Evolutionary conservation across 2,888 invertebrate genomes (phyloP).

Genomic region (Thyatira batis): DNA sequence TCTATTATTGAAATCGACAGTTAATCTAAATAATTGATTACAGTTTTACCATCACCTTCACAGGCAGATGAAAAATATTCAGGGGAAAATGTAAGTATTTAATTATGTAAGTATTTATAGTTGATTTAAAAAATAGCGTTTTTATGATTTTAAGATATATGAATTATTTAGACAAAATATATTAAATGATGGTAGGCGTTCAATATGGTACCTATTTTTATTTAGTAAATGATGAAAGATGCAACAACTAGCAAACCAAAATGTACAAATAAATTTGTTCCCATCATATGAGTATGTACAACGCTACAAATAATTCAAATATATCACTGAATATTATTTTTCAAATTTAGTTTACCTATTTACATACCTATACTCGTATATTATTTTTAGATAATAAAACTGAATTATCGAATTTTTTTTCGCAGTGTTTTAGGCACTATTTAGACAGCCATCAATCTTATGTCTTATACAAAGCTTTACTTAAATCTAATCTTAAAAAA

Average conservation of each 20-base stretch:
- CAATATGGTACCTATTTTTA: background rate
- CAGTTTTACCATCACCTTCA: too few species aligned
- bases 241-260: constrained; percentile 29
- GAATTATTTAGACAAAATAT: too few species aligned
- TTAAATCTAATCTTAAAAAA: constrained; percentile 67
- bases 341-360: constrained; percentile 61
- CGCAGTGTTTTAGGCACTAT: constrained; percentile 83
- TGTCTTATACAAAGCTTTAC: constrained; percentile 78
- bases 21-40: too few species aligned
- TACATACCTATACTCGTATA: constrained; percentile 72
- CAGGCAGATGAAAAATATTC: too few species aligned
- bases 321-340: constrained; percentile 58
- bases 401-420: constrained; percentile 77
- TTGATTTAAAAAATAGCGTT: too few species aligned
- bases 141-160: too few species aligned
- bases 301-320: constrained; percentile 57
- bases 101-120: too few species aligned
- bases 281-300: constrained; percentile 66
- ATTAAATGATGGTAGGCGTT: background rate
- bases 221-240: too few species aligned
- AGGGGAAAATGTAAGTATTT: too few species aligned
- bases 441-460: constrained; percentile 83
- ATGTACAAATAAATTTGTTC: constrained; percentile 71
- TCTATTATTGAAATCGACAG: too few species aligned
- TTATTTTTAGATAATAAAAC: constrained; percentile 73